These are phyloP conservation scores for Rhinichthys klamathensis DNA, from an alignment of 2,113 vertebrate species.

Conservation along the genomic window DNA sequence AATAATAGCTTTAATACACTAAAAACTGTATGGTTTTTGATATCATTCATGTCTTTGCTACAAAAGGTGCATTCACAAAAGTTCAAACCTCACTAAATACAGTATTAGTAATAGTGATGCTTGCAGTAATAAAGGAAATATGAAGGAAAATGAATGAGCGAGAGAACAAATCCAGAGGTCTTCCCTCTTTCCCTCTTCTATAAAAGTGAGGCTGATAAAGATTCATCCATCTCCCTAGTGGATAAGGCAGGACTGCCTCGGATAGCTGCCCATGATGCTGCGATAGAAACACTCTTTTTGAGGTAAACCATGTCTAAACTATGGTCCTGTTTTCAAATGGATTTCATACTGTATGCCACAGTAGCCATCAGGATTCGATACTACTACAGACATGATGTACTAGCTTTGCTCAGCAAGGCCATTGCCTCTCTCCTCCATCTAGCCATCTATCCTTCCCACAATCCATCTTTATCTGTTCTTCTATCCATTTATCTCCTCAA, in stretches of 20 bases:
- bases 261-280: conserved; percentile 18
- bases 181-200: background rate
- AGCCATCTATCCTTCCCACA: conserved; percentile 25
- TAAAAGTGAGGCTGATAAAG: background rate
- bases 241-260: conserved; percentile 23
- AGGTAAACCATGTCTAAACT: conserved; percentile 44
- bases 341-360: conserved; percentile 41
- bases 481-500: conserved; percentile 34
- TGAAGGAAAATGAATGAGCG: background rate
- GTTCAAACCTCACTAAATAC: background rate
- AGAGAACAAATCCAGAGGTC: background rate
- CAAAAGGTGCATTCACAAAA: no score
- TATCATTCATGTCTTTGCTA: no score
- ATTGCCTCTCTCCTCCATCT: conserved; percentile 43
- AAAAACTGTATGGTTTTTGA: no score
- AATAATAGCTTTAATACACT: no score
- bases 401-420: conserved; percentile 50
- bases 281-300: background rate
- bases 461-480: conserved; percentile 34
- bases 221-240: conserved; percentile 23
- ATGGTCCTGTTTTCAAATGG: conserved; percentile 20
- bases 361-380: conserved; percentile 29
- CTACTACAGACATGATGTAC: conserved; percentile 50
- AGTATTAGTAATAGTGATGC: background rate
- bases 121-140: background rate